Conservation (phyloP, 1,140 invertebrate genomes). For the Meloidogyne floridensis region DNA sequence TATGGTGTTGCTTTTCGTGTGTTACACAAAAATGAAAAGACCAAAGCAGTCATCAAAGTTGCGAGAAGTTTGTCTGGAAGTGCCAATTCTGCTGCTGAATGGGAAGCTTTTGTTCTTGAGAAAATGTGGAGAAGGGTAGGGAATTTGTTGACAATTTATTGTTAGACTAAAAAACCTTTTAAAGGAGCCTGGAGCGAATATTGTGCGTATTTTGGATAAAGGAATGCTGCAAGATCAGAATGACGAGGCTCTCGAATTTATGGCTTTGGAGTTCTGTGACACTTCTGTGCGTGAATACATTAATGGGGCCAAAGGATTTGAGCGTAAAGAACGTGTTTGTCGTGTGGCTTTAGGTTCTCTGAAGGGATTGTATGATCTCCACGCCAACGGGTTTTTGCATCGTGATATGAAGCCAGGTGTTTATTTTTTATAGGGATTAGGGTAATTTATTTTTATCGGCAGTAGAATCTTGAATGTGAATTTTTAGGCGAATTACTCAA, state of each 20-base stretch:
- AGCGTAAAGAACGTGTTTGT: conserved; percentile 24
- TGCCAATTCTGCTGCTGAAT: conserved; percentile 41
- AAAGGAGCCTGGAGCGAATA: conserved; percentile 39
- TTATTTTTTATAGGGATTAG: neutral
- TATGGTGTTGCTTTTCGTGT: conserved; percentile 54
- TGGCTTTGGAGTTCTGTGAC: conserved; percentile 52
- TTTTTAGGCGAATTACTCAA: conserved; percentile 13
- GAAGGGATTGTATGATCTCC: conserved; percentile 52
- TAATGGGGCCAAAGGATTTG: conserved; percentile 26
- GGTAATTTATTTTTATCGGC: too few species aligned
- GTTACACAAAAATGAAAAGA: conserved; percentile 35
- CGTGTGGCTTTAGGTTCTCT: conserved; percentile 48
- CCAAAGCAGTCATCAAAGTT: conserved; percentile 21
- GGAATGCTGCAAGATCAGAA: conserved; percentile 50
- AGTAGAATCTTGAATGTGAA: neutral
- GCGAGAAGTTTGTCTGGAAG: conserved; percentile 31
- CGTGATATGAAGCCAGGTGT: conserved; percentile 47
- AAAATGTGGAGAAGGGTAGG: conserved; percentile 36
- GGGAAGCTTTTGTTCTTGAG: conserved; percentile 46
- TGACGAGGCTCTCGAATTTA: conserved; percentile 49
- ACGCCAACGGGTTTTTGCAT: conserved; percentile 44
- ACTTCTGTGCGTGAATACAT: conserved; percentile 40
- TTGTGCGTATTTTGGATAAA: conserved; percentile 50
- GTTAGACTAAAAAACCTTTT: neutral
- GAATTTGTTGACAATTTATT: neutral